Base-by-base conservation (phyloP, 2,113 vertebrate genomes). In the Parotia lawesii region DNA sequence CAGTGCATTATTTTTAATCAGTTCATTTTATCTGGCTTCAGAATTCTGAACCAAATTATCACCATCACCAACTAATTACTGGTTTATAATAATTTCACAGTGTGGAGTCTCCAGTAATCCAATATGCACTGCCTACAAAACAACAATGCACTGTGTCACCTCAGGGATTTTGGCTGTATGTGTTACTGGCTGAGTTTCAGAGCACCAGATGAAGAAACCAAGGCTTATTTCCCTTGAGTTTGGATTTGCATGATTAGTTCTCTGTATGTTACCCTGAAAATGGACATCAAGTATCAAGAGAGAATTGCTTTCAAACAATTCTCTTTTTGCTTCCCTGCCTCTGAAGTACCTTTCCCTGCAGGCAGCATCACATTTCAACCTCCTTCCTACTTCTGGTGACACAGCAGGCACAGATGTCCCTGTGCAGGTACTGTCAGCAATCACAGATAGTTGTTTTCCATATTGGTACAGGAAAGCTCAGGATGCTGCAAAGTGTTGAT, bases 241-340 rank as follows among this genome's bases (percentile, higher is more conserved):
- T 90, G 65, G 51, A 95, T 94, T 96, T 97, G 86, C 95, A 89
- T 95, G 87, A 87, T 96, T 95, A 95, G 78, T 91, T 95, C 81
- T 88, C 64, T 87, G 23, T 85, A 11, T 56, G 51, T 58, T 74
- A 62, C 44, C 31, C 73, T 74, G 91, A 81, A 90, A 95, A 95
- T 45, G 93, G 93, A 86, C 94, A 72, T 77, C 25, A 60, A 90
- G 38, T 89, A 83, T 74, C 87, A 80, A 70, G 50, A 92, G 65
- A 89, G 21, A 91, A 80, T 85, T 77, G 72, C 85, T 88, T 93
- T 90, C 78, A 54, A 64, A 57, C 50, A 40, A 20, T 87, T 89
- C 44, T 66, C 31, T 80, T 89, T 85, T 81, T 66, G 66, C 95
- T 93, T 88, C 72, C 64, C 28, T 83, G 75, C 44, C 48, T 85